Conservation (phyloP, 2,113 vertebrate genomes). For the Thalassoma bifasciatum region DNA sequence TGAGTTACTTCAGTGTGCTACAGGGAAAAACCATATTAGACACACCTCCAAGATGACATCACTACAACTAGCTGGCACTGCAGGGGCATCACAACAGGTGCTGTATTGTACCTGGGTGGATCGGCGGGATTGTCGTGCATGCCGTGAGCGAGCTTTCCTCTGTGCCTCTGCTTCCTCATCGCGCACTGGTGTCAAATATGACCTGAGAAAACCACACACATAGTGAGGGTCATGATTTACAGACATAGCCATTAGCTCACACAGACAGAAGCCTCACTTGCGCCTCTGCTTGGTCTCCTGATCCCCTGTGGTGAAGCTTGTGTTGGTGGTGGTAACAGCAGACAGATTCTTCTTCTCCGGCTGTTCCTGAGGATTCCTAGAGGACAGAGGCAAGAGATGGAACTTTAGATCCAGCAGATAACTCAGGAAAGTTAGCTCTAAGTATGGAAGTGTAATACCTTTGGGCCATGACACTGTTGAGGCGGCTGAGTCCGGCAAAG, state of each 20-base stretch:
- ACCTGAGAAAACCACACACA: slow-evolving; percentile 61
- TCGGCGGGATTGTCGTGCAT: slow-evolving; percentile 84
- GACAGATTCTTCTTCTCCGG: slow-evolving; percentile 78
- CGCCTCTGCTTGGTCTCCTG: slow-evolving; percentile 84
- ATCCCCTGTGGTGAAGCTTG: slow-evolving; percentile 67
- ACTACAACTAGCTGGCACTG: too few relatives aligned
- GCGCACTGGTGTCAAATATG: slow-evolving; percentile 85
- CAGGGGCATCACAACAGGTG: too few relatives aligned
- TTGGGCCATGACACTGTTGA: slow-evolving; percentile 77
- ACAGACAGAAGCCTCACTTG: slow-evolving; percentile 65
- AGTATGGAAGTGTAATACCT: slow-evolving; percentile 68
- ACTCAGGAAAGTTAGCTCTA: background rate
- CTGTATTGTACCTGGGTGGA: slow-evolving; percentile 81
- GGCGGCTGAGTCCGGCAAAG: slow-evolving; percentile 77
- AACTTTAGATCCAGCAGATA: background rate
- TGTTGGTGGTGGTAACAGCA: slow-evolving; percentile 63
- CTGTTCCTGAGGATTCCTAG: slow-evolving; percentile 83
- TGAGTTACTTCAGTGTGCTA: too few relatives aligned
- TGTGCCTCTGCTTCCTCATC: slow-evolving; percentile 87
- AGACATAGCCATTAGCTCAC: background rate
- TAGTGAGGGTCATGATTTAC: background rate
- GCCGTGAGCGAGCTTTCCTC: slow-evolving; percentile 86
- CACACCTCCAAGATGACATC: too few relatives aligned
- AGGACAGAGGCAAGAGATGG: background rate
- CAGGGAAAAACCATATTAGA: too few relatives aligned